Percentiles rank a stretch among this genome's conserved stretches.
Evolutionary conservation across 2,797 vertebrate genomes (phyloP).

Genomic region (Sebastes minor): DNA sequence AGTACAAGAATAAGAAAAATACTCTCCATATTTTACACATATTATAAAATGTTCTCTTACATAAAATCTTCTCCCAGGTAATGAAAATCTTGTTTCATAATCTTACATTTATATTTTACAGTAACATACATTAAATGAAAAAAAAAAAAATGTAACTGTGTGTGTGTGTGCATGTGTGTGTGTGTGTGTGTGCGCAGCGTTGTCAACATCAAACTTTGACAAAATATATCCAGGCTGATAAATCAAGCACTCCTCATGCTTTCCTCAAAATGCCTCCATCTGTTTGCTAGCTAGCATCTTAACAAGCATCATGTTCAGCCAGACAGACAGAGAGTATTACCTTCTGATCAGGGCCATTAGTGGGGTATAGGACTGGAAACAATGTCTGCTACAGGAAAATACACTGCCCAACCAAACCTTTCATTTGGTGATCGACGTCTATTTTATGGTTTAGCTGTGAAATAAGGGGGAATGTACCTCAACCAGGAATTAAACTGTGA

Average conservation of each 20-base stretch:
- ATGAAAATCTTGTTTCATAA: constrained; percentile 63
- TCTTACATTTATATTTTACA: constrained; percentile 43
- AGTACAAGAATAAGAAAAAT: constrained; percentile 84
- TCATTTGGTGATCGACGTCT: background rate
- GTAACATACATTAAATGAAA: constrained; percentile 5
- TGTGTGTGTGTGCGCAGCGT: background rate
- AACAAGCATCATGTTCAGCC: no score
- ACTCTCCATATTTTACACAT: constrained; percentile 77
- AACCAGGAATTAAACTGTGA: background rate
- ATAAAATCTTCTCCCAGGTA: constrained; percentile 67
- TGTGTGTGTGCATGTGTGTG: background rate
- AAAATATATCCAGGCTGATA: background rate
- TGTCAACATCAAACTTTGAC: background rate
- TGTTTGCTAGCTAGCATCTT: background rate
- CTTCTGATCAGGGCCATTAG: background rate
- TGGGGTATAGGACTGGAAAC: background rate
- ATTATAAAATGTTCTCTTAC: constrained; percentile 74
- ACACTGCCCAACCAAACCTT: background rate
- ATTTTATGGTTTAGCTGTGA: background rate
- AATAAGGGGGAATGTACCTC: background rate
- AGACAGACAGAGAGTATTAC: background rate
- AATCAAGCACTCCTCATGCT: background rate
- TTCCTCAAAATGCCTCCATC: background rate
- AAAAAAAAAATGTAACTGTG: background rate
- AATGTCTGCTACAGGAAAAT: background rate